phyloP scores from a whole-genome alignment of 2,888 invertebrate genomes.

The Tetheella fluctuosa region DNA sequence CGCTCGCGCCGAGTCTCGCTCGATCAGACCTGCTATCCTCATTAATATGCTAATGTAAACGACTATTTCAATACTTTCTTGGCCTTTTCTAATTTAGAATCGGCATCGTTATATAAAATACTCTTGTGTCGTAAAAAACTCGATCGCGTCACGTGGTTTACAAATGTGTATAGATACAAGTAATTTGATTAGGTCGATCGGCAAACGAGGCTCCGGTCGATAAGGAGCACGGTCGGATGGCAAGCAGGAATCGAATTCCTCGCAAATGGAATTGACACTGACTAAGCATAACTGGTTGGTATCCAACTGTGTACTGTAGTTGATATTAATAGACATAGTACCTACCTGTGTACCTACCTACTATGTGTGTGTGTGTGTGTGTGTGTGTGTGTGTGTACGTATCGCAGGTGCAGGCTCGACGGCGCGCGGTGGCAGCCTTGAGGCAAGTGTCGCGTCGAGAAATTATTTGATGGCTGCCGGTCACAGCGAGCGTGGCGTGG shows the following conservation, averaged over 20 bases:
- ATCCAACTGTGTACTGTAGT: constrained; percentile 27
- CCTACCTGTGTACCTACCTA: too few species aligned
- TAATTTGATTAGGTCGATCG: constrained; percentile 8
- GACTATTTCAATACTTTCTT: constrained; percentile 27
- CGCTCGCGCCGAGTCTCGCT: too few species aligned
- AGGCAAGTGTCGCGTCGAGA: constrained; percentile 18
- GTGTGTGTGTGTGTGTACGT: constrained; percentile 21
- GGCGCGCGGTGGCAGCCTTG: constrained; percentile 32
- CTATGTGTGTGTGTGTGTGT: constrained; percentile 16
- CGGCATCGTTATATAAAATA: constrained; percentile 25
- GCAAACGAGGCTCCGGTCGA: constrained; percentile 6
- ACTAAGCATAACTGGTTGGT: constrained; percentile 41
- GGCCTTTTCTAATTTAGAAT: constrained; percentile 29
- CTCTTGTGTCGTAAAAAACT: constrained; percentile 24
- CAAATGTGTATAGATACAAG: too few species aligned
- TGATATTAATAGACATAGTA: constrained; percentile 39
- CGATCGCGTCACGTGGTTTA: constrained; percentile 9
- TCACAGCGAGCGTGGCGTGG: too few species aligned
- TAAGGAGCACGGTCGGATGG: background rate
- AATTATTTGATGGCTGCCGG: too few species aligned
- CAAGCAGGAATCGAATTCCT: constrained; percentile 33
- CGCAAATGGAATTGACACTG: constrained; percentile 39
- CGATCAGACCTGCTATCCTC: background rate
- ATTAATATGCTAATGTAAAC: constrained; percentile 12
- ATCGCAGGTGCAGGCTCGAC: constrained; percentile 38